A percentile compares a stretch with the other conserved stretches of the same genome.
Conservation (phyloP, 1,140 invertebrate species). For the Battus philenor region DNA sequence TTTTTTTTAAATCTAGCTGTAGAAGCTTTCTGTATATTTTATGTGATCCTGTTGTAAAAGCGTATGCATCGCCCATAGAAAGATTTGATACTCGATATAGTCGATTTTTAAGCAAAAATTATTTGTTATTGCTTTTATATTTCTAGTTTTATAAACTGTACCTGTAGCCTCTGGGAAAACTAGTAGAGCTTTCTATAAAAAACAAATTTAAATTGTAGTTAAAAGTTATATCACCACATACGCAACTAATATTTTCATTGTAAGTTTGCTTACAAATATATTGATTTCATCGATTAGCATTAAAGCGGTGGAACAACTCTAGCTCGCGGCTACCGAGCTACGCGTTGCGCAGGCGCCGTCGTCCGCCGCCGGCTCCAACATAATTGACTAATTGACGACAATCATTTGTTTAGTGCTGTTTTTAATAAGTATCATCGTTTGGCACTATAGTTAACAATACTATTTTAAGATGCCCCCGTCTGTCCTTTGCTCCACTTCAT, state of each 20-base stretch:
- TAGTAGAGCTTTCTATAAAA: too few species aligned
- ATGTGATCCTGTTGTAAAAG: too few species aligned
- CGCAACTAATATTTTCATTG: neutral
- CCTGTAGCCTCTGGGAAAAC: too few species aligned
- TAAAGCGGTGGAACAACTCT: neutral
- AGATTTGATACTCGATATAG: too few species aligned
- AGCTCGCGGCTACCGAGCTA: slow-evolving; percentile 31
- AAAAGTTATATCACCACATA: neutral
- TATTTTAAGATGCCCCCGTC: slow-evolving; percentile 44
- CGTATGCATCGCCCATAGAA: too few species aligned
- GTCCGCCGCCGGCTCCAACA: slow-evolving; percentile 24
- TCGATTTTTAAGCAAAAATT: too few species aligned
- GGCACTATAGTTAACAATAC: slow-evolving; percentile 37
- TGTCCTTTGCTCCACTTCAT: slow-evolving; percentile 42
- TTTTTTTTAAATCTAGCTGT: too few species aligned
- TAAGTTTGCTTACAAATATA: neutral
- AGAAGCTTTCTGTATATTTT: too few species aligned
- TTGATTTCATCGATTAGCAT: slow-evolving; percentile 6
- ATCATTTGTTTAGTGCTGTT: slow-evolving; percentile 58
- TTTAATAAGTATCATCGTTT: slow-evolving; percentile 51
- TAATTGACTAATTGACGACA: slow-evolving; percentile 65
- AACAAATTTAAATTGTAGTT: too few species aligned
- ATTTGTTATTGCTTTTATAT: too few species aligned
- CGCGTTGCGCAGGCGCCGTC: slow-evolving; percentile 26
- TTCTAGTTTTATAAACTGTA: too few species aligned